Percentiles rank a stretch among this genome's conserved stretches.
Evolutionary conservation across 2,888 invertebrate genomes (phyloP).

Genomic region (Sarcophaga subvicina): DNA sequence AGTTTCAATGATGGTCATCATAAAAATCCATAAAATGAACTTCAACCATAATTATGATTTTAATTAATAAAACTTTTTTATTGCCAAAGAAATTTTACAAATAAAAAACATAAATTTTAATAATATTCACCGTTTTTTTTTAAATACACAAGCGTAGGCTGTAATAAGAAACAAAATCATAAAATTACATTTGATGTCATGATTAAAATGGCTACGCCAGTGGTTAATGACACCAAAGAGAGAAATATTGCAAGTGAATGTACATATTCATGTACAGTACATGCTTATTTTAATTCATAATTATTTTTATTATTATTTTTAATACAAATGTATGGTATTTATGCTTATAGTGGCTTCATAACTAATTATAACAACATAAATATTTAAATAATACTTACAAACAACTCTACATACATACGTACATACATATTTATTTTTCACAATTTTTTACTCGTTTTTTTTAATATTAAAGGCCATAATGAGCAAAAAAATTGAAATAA

Average conservation of each 20-base stretch:
- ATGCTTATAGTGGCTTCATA: conserved; percentile 52
- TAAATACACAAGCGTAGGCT: too few species aligned
- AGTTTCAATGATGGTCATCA: neutral
- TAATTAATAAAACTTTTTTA: conserved; percentile 51
- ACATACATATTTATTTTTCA: neutral
- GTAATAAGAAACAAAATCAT: too few species aligned
- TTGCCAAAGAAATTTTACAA: too few species aligned
- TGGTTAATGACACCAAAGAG: neutral
- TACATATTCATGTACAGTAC: too few species aligned
- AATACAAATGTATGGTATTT: conserved; percentile 41
- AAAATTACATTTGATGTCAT: neutral
- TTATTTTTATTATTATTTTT: conserved; percentile 12
- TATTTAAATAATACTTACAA: conserved; percentile 55
- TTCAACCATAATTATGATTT: conserved; percentile 49
- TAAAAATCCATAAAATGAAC: conserved; percentile 28
- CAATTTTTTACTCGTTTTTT: too few species aligned
- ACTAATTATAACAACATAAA: conserved; percentile 68
- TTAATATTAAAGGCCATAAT: too few species aligned
- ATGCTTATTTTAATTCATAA: conserved; percentile 10
- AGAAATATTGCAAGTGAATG: too few species aligned
- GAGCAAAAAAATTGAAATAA: too few species aligned
- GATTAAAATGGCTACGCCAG: neutral
- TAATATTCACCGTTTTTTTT: too few species aligned
- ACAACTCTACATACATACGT: neutral
- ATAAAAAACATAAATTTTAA: too few species aligned